phyloP scores from a whole-genome alignment of 2,888 invertebrate species.

The Cephus sareptanus region DNA sequence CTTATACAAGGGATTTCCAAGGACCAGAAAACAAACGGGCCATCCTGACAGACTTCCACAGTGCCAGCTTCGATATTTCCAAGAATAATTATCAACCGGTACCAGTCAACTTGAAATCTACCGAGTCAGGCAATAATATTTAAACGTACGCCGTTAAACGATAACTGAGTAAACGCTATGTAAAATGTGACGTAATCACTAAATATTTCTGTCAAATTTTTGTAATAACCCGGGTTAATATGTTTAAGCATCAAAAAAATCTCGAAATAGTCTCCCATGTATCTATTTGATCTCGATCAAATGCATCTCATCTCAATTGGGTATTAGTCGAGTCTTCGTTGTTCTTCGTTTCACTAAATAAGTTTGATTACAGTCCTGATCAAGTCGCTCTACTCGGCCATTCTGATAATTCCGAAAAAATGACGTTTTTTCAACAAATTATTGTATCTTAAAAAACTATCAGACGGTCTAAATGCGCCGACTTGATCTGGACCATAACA shows the following conservation, averaged over 20 bases:
- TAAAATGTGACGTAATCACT: background rate
- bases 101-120: background rate
- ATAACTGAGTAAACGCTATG: background rate
- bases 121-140: background rate
- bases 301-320: background rate
- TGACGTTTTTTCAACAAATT: background rate
- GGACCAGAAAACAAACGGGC: background rate
- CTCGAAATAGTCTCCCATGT: background rate
- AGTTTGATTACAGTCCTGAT: background rate
- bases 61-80: background rate
- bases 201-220: background rate
- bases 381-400: background rate
- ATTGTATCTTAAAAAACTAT: too few species aligned
- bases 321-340: background rate
- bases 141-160: background rate
- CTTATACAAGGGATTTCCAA: background rate
- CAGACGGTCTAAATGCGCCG: too few species aligned
- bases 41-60: background rate
- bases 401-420: background rate
- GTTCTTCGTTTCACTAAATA: background rate
- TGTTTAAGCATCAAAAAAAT: background rate
- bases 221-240: background rate
- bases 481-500: too few species aligned
- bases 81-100: background rate
- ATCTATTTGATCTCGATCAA: background rate